Evolutionary conservation across 1,140 invertebrate species (phyloP).

Genomic region (Nephila pilipes): DNA sequence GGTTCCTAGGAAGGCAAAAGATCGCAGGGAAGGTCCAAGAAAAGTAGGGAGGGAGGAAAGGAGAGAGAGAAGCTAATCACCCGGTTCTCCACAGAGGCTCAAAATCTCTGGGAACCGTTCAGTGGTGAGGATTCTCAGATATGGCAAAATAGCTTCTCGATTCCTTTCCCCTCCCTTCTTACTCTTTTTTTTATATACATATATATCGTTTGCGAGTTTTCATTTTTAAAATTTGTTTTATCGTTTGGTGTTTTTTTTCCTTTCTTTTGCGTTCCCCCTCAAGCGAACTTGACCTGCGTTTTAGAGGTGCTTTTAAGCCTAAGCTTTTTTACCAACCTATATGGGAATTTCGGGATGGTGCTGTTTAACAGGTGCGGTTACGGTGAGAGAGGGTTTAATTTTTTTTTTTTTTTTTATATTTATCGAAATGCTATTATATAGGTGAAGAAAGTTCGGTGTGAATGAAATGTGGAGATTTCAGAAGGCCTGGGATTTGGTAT

Average conservation of each 20-base stretch:
- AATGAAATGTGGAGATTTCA: background rate
- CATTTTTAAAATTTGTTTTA: conserved; percentile 14
- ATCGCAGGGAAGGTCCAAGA: conserved; percentile 9
- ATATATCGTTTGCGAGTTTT: conserved; percentile 2
- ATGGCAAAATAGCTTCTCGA: conserved; percentile 41
- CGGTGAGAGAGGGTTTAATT: conserved; percentile 38
- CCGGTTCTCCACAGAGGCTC: no score
- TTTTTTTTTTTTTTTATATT: background rate
- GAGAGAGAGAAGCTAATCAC: conserved; percentile 14
- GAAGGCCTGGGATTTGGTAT: background rate
- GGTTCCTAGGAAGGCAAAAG: conserved; percentile 52
- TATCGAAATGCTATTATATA: background rate
- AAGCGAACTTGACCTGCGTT: conserved; percentile 16
- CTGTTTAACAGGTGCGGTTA: conserved; percentile 42
- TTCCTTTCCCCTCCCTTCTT: conserved; percentile 6
- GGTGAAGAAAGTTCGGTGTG: background rate
- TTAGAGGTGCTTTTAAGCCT: background rate
- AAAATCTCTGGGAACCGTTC: no score
- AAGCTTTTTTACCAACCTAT: background rate
- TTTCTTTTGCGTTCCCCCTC: conserved; percentile 1
- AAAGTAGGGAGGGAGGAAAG: background rate
- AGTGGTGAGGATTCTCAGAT: conserved; percentile 75
- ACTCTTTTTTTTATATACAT: background rate
- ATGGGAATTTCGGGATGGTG: conserved; percentile 52
- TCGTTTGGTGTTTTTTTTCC: conserved; percentile 1